Base-by-base conservation (phyloP, 2,888 invertebrate species). In the Pammene aurita region DNA sequence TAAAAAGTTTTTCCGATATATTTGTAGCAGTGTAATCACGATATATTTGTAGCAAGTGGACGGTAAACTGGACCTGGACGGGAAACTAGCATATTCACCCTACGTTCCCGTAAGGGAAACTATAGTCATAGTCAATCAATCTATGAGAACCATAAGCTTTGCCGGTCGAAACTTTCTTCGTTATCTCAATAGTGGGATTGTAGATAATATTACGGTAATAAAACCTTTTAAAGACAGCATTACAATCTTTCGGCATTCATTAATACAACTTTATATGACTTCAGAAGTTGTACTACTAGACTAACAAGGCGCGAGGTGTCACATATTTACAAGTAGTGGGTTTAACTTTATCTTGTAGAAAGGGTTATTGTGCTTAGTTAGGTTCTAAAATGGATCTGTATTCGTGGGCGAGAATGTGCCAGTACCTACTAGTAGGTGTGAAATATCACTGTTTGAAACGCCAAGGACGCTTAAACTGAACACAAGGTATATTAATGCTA, bases 281-380 rank as follows among this genome's bases (percentile, higher is more conserved):
- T 1, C 10, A 26, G 50, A 50, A 48, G 2, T 10, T 38, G 38
- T 9, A 38, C 5, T 38, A 48, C 48, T 14, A 16, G 16, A 50
- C 26, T 18, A 50, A 50, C 50, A 50, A 50, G 50, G 50, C 18
- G 50, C 18, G 11, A 50, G 50, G 18, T 48, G 50, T 50, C 50
- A 26, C 26, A 50, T 50, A 50, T 50, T 50, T 50, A 18, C 26
- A 18, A 18, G 26, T 50, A 13, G 50, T 50, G 26, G 50, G 50
- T 18, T 50, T 50, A 11, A 50, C 18, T 11, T 50, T 50, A 50
- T 50, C 50, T 26, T 10, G 11, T 50, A 13, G 50, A 26, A 26
- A 50, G 50, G 10, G 48, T 50, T 50, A 50, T 50, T 10, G 7
- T 18, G 26, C 50, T 50, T 26, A 16, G 16, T 48, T 48, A 50